These are phyloP conservation scores for Anniella stebbinsi DNA, from an alignment of 2,797 vertebrate genomes.

Conservation along the genomic window DNA sequence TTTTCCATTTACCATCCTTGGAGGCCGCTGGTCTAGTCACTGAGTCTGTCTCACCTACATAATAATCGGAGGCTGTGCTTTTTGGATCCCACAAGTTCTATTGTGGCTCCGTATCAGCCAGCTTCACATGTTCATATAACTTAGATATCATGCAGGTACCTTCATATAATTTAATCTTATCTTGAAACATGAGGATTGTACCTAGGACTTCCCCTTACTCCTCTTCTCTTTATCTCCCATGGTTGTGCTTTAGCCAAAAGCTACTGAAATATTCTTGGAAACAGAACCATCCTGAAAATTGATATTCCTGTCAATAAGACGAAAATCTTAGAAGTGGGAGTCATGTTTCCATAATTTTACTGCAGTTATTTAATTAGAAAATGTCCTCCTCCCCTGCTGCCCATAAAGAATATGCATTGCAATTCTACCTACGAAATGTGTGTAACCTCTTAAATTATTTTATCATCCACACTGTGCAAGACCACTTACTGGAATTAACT, in stretches of 20 bases:
- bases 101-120: too few species aligned
- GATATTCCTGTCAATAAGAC: not conserved
- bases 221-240: not conserved
- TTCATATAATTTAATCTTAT: not conserved
- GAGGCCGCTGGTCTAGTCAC: slow-evolving; percentile 18
- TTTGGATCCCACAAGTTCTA: not conserved
- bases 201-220: not conserved
- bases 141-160: too few species aligned
- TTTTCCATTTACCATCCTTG: slow-evolving; percentile 42
- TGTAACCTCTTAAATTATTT: not conserved
- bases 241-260: not conserved
- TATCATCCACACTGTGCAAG: not conserved
- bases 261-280: not conserved
- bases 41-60: slow-evolving; percentile 14
- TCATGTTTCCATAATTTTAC: slow-evolving; percentile 3
- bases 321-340: not conserved
- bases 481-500: not conserved
- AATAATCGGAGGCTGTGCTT: slow-evolving; percentile 16
- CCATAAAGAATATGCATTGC: not conserved
- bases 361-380: not conserved
- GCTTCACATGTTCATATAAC: too few species aligned
- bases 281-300: not conserved
- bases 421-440: not conserved
- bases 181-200: not conserved
- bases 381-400: too few species aligned